phyloP scores from a whole-genome alignment of 2,888 invertebrate species.

The Tetranychus piercei region DNA sequence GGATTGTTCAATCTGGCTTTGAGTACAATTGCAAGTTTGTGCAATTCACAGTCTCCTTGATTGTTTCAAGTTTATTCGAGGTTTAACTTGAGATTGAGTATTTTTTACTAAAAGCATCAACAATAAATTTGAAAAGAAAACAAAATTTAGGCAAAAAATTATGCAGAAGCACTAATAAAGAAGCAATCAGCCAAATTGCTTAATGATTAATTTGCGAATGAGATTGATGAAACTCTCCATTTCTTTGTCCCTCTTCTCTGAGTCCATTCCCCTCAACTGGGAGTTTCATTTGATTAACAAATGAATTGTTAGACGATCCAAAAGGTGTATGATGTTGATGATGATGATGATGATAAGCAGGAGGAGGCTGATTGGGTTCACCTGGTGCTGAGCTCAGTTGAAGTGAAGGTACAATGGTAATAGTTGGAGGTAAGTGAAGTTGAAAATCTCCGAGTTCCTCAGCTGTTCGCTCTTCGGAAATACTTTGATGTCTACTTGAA shows the following conservation, averaged over 20 bases:
- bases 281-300: neutral
- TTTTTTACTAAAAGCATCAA: no score
- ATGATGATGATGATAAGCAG: neutral
- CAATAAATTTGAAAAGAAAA: no score
- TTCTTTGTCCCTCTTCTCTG: neutral
- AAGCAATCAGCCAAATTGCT: neutral
- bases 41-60: no score
- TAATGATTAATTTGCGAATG: neutral
- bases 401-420: neutral
- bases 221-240: neutral
- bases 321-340: neutral
- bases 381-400: neutral
- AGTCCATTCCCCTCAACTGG: neutral
- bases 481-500: neutral
- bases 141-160: neutral
- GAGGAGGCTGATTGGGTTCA: neutral
- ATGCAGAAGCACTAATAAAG: neutral
- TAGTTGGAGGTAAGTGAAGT: neutral
- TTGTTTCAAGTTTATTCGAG: no score
- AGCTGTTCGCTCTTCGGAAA: neutral
- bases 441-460: neutral
- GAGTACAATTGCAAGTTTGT: no score
- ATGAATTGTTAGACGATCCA: neutral
- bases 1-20: no score
- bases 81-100: no score